phyloP scores from a whole-genome alignment of 2,797 vertebrate genomes.

The Potorous gilbertii region DNA sequence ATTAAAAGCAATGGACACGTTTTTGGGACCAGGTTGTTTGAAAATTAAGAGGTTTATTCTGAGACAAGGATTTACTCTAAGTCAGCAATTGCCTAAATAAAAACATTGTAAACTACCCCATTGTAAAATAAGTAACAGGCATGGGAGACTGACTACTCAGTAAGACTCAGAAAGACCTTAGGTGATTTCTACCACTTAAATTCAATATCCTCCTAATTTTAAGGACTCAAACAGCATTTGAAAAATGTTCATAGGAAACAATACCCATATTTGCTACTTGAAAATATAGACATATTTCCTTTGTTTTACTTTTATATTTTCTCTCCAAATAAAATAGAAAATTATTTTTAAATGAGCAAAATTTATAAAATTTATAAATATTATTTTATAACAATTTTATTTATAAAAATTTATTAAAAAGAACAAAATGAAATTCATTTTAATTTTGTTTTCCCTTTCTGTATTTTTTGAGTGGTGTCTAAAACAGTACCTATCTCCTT shows the following conservation, averaged over 20 bases:
- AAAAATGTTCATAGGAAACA: background rate
- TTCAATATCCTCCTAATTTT: background rate
- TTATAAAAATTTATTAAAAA: background rate
- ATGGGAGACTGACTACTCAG: background rate
- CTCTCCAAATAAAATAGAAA: background rate
- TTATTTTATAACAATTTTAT: no score
- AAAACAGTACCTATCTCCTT: background rate
- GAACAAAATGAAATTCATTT: constrained; percentile 13
- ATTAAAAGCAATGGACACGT: constrained; percentile 1
- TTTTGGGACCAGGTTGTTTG: constrained; percentile 2
- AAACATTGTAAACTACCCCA: background rate
- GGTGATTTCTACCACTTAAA: background rate
- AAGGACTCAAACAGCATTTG: constrained; percentile 24
- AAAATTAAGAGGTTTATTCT: constrained; percentile 48
- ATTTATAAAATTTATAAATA: background rate
- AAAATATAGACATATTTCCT: background rate
- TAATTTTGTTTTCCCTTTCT: constrained; percentile 31
- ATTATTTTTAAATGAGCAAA: constrained; percentile 25
- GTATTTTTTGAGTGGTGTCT: background rate
- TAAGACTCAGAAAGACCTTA: background rate
- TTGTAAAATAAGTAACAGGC: background rate
- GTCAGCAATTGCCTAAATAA: background rate
- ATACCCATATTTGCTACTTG: background rate
- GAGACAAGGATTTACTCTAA: background rate
- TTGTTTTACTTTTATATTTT: background rate